phyloP scores from a whole-genome alignment of 1,140 invertebrate genomes.

The Acromyrmex charruanus region DNA sequence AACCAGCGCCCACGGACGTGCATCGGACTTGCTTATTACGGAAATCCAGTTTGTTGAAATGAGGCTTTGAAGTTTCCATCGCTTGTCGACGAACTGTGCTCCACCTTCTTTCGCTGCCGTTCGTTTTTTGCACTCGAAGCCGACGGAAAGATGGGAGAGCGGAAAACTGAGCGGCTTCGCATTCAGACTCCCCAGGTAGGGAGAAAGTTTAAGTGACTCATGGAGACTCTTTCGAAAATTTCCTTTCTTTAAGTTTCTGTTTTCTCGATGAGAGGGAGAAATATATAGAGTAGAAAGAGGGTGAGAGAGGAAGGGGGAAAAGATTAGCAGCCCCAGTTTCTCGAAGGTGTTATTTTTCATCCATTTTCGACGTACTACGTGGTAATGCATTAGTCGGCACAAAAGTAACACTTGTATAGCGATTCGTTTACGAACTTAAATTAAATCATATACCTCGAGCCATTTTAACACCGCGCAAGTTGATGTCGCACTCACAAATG shows the following conservation, averaged over 20 bases:
- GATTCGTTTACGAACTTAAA: slow-evolving; percentile 53
- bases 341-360: slow-evolving; percentile 22
- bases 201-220: slow-evolving; percentile 73
- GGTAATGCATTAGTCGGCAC: slow-evolving; percentile 29
- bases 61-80: slow-evolving; percentile 72
- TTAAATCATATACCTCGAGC: slow-evolving; percentile 39
- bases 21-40: slow-evolving; percentile 70
- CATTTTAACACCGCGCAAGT: slow-evolving; percentile 1
- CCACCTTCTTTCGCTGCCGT: slow-evolving; percentile 26
- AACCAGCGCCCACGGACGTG: slow-evolving; percentile 23
- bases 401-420: slow-evolving; percentile 34
- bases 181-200: slow-evolving; percentile 52
- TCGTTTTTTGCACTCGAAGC: neutral
- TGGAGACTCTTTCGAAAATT: slow-evolving; percentile 70
- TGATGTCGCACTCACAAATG: neutral
- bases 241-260: slow-evolving; percentile 68
- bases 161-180: slow-evolving; percentile 55
- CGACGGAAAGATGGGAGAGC: slow-evolving; percentile 30
- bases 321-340: slow-evolving; percentile 41
- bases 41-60: slow-evolving; percentile 69
- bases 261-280: slow-evolving; percentile 42
- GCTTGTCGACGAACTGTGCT: slow-evolving; percentile 43
- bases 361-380: slow-evolving; percentile 21
- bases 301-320: neutral
- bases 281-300: neutral